Evolutionary conservation across 92 coral and sea anemone genomes (phyloP), one percentile per base, ranked within the genome.

Genomic region (Montipora capitata): DNA sequence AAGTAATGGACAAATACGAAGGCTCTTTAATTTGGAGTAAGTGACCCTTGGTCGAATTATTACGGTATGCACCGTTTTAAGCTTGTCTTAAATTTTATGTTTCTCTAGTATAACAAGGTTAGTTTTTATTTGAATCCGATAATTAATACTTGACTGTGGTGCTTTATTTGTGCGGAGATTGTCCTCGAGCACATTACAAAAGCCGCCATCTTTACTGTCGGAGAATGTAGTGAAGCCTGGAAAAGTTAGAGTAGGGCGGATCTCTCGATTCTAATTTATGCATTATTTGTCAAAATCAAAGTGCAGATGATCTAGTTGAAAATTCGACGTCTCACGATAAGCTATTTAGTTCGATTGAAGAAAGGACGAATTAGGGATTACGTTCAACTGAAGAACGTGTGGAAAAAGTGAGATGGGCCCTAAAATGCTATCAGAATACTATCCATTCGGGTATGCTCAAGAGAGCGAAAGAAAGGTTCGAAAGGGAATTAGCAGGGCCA

Each of bases 391-490:
- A 84, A 45, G 82, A 77, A 20, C 80, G 69, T 74, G 72, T 10
- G 52, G 64, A 78, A 45, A 68, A 69, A 48, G 69, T 56, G n/a
- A 18, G 81, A 81, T 81, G 91, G 91, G 83, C 80, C 63, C 61
- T 87, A 48, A 68, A 38, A 27, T 81, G 91, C 54, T 88, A 77
- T 17, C 81, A 89, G 54, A 80, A 89, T 15, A 64, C 85, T 14
- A 70, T 79, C 15, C 91, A 88, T 74, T 68, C 91, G 3, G 91
- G 87, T 7, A 88, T 88, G 91, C 18, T 88, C 20, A 80, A 78
- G 58, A 51, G 87, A 81, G 82, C 81, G 8, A 58, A 65, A 72
- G 85, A 80, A 48, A 88, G 78, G 66, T 80, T 49, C 39, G 64
- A 88, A 62, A 80, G 6, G 91, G 77, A 86, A 68, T 45, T 77